phyloP scores from a whole-genome alignment of 2,797 vertebrate species.

The Gambusia yucatana region DNA sequence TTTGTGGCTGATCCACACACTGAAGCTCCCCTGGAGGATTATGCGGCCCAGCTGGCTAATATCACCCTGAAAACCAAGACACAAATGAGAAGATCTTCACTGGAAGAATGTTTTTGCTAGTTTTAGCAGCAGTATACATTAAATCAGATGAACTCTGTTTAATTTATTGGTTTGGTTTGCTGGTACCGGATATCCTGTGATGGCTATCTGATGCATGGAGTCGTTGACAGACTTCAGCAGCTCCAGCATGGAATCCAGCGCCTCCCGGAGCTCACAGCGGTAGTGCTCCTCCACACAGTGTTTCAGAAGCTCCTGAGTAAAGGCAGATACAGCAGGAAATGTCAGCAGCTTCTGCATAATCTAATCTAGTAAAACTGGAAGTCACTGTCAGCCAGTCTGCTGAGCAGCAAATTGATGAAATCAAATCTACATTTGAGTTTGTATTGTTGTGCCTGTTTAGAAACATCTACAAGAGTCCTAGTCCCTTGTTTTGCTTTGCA shows the following conservation, averaged over 20 bases:
- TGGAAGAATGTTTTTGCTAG: not conserved
- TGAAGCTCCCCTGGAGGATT: constrained; percentile 93
- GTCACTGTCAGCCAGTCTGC: constrained; percentile 16
- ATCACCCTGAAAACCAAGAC: constrained; percentile 83
- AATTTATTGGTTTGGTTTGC: not conserved
- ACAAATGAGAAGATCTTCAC: not conserved
- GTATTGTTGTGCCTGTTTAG: constrained; percentile 3
- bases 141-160: not conserved
- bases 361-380: constrained; percentile 21
- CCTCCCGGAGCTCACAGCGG: constrained; percentile 88
- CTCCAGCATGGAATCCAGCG: constrained; percentile 92
- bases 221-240: constrained; percentile 97
- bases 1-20: constrained; percentile 93
- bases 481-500: not conserved
- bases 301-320: constrained; percentile 90
- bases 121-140: not conserved
- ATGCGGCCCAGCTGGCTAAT: constrained; percentile 91
- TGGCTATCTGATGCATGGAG: constrained; percentile 98
- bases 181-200: constrained; percentile 92
- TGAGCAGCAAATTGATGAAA: constrained; percentile 19
- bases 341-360: constrained; percentile 22
- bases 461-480: not conserved
- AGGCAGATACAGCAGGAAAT: constrained; percentile 33
- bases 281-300: constrained; percentile 87
- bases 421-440: not conserved